Percentiles rank a stretch among this genome's conserved stretches.
Evolutionary conservation across 2,797 vertebrate species (phyloP).

Genomic region (Lophius americanus): DNA sequence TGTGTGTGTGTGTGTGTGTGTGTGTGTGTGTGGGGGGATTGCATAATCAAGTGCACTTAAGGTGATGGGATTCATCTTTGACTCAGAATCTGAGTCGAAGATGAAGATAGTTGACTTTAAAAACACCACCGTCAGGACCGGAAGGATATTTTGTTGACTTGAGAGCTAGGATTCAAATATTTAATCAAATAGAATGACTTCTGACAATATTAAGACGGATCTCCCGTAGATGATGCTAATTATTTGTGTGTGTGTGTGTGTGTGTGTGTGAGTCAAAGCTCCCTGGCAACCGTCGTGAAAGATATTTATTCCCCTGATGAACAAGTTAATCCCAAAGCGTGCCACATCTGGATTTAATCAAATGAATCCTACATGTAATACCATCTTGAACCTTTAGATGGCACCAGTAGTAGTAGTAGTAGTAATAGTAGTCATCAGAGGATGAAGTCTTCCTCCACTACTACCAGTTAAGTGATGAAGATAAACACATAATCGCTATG

Average conservation of each 20-base stretch:
- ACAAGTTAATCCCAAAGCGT: constrained; percentile 54
- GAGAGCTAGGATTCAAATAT: constrained; percentile 21
- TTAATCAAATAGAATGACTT: constrained; percentile 42
- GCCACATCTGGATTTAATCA: constrained; percentile 62
- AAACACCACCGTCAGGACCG: not conserved
- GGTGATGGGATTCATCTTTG: constrained; percentile 67
- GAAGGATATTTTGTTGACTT: constrained; percentile 2
- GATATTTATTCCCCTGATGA: constrained; percentile 26
- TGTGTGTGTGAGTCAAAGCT: constrained; percentile 42
- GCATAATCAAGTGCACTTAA: constrained; percentile 76
- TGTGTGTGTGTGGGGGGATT: constrained; percentile 40
- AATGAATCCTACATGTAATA: constrained; percentile 25
- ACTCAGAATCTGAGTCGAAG: constrained; percentile 12
- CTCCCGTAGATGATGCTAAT: constrained; percentile 60
- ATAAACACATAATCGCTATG: too few relatives aligned
- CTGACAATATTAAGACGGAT: constrained; percentile 37
- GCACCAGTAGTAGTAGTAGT: constrained; percentile 20
- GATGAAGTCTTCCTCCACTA: too few relatives aligned
- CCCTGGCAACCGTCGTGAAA: constrained; percentile 36
- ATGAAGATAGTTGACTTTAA: not conserved
- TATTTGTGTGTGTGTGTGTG: constrained; percentile 27
- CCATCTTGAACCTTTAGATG: constrained; percentile 30
- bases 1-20: constrained; percentile 26
- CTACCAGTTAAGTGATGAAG: too few relatives aligned
- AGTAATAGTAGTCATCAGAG: not conserved